These are phyloP conservation scores for Mesodorylaimus sp. DNA, from an alignment of 2,888 invertebrate species.

Conservation along the genomic window DNA sequence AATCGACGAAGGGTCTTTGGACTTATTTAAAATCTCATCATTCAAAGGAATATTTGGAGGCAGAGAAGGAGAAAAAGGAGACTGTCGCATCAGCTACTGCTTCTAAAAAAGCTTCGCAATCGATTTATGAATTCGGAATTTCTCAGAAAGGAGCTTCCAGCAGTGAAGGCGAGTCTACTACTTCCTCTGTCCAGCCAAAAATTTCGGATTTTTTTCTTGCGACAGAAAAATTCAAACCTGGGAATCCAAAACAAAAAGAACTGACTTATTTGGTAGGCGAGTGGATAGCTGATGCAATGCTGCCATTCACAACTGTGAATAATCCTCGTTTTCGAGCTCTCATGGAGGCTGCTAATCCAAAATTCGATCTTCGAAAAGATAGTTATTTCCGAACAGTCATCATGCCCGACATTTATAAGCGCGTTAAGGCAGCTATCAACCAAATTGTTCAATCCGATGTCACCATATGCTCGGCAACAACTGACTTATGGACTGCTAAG, in stretches of 20 bases:
- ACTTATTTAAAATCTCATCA: background rate
- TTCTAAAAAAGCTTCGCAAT: no score
- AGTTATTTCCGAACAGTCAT: background rate
- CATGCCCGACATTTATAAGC: background rate
- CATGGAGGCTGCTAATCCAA: background rate
- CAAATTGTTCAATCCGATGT: background rate
- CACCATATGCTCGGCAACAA: background rate
- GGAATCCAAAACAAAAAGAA: background rate
- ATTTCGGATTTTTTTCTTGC: background rate
- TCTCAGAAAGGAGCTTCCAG: no score
- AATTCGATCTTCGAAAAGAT: background rate
- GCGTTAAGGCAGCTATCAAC: background rate
- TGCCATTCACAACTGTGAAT: background rate
- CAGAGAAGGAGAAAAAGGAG: background rate
- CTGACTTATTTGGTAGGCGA: background rate
- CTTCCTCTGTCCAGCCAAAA: no score
- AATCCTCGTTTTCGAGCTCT: background rate
- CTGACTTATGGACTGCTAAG: background rate
- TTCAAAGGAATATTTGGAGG: background rate
- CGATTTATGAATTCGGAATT: no score
- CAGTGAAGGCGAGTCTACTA: no score
- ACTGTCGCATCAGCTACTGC: background rate
- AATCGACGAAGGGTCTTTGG: background rate
- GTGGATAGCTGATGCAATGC: background rate
- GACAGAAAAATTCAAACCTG: background rate